A percentile compares a stretch with the other conserved stretches of the same genome.
Evolutionary conservation across 2,113 vertebrate genomes (phyloP).

Genomic region (Osmerus eperlanus): DNA sequence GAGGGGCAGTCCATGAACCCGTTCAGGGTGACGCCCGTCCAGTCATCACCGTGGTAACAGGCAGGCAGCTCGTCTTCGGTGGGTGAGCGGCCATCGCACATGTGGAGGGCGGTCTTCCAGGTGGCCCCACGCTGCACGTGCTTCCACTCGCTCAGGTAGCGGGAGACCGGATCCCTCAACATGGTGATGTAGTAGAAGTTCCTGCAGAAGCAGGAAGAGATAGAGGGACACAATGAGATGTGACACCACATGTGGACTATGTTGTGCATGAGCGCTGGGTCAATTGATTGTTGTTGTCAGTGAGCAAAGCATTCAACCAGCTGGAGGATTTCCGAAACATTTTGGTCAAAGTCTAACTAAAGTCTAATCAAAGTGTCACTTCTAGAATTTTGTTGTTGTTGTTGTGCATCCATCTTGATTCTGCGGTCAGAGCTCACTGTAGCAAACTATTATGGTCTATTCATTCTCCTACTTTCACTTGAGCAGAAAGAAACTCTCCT

Average conservation of each 20-base stretch:
- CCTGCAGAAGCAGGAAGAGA: constrained; percentile 60
- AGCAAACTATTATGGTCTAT: no score
- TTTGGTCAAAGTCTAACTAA: no score
- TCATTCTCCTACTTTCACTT: no score
- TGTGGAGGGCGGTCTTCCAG: constrained; percentile 94
- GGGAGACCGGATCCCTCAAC: constrained; percentile 90
- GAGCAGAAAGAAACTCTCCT: no score
- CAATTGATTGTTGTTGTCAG: no score
- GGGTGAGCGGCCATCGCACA: constrained; percentile 92
- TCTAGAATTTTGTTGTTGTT: no score
- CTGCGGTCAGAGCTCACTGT: no score
- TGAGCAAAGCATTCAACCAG: no score
- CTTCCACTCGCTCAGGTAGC: constrained; percentile 97
- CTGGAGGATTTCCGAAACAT: no score
- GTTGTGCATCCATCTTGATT: no score
- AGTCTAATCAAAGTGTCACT: no score
- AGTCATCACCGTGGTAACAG: constrained; percentile 93
- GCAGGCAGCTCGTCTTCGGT: constrained; percentile 90
- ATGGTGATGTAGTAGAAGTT: constrained; percentile 98
- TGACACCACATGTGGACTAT: background rate
- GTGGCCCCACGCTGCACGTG: constrained; percentile 95
- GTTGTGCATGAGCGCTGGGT: no score
- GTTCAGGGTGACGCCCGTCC: constrained; percentile 89
- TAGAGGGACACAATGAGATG: background rate
- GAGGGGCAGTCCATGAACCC: constrained; percentile 97